A percentile compares a stretch with the other conserved stretches of the same genome.
phyloP scores from a whole-genome alignment of 2,113 vertebrate genomes.

The Etheostoma cragini region DNA sequence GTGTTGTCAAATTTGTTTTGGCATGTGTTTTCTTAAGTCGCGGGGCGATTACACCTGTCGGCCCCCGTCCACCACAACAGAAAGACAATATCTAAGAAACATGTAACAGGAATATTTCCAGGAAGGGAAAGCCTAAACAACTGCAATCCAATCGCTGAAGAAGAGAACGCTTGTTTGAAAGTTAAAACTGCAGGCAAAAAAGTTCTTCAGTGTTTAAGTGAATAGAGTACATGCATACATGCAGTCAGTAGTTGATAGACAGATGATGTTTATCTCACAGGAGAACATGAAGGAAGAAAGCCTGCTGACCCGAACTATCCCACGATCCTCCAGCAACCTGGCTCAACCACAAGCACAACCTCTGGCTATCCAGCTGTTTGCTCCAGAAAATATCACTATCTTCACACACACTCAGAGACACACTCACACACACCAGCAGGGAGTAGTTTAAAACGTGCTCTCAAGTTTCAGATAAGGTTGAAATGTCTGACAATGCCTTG shows the following conservation, averaged over 20 bases:
- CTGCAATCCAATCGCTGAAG: constrained; percentile 20
- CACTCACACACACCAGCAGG: constrained; percentile 32
- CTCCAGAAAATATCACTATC: constrained; percentile 42
- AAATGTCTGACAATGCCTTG: background rate
- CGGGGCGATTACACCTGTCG: too few relatives aligned
- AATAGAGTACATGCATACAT: background rate
- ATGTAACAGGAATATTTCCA: constrained; percentile 68
- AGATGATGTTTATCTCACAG: constrained; percentile 18
- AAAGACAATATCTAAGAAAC: constrained; percentile 73
- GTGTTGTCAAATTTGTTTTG: too few relatives aligned
- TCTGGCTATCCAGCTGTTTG: constrained; percentile 75
- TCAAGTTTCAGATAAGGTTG: constrained; percentile 30
- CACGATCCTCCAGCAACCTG: constrained; percentile 78
- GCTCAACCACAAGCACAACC: constrained; percentile 71
- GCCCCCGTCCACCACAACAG: constrained; percentile 23
- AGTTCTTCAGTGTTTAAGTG: background rate
- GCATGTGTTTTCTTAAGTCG: too few relatives aligned
- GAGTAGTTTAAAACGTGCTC: constrained; percentile 27
- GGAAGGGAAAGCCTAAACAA: constrained; percentile 54
- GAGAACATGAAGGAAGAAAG: constrained; percentile 46
- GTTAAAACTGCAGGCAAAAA: background rate
- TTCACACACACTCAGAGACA: constrained; percentile 36
- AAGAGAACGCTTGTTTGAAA: constrained; percentile 15
- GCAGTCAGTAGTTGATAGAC: constrained; percentile 19
- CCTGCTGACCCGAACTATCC: constrained; percentile 69